Conservation (phyloP, 2,113 vertebrate species). For the Phrynocephalus versicolor region DNA sequence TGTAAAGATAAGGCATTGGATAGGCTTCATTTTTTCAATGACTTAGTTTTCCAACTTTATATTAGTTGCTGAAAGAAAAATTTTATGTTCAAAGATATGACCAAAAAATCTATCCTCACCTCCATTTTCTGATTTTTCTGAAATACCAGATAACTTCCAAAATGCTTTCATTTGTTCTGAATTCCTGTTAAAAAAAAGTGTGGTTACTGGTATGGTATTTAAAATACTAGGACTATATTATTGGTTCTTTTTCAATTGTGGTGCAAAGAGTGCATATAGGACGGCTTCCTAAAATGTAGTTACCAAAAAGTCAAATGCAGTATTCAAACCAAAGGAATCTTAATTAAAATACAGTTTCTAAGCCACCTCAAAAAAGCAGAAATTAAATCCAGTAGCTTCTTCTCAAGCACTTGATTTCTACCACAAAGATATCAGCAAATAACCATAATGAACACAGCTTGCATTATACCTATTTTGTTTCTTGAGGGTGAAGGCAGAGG, state of each 20-base stretch:
- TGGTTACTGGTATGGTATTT: background rate
- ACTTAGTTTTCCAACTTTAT: background rate
- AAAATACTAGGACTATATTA: too few relatives aligned
- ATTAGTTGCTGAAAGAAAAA: background rate
- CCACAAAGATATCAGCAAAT: background rate
- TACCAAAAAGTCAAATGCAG: background rate
- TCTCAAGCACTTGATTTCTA: background rate
- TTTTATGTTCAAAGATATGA: background rate
- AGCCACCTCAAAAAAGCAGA: background rate
- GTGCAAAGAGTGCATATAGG: background rate
- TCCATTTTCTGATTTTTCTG: conserved; percentile 96
- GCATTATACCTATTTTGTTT: background rate
- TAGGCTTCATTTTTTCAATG: background rate
- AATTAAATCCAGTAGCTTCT: background rate
- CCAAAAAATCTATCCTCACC: conserved; percentile 73
- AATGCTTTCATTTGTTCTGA: conserved; percentile 93
- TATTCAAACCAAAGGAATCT: too few relatives aligned
- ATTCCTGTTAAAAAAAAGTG: conserved; percentile 81
- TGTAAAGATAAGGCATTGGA: background rate
- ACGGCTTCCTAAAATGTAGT: background rate
- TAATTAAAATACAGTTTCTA: too few relatives aligned
- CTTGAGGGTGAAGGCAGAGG: background rate
- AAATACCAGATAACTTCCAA: conserved; percentile 94
- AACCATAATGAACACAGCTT: background rate
- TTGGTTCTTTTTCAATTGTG: background rate